Conservation (phyloP, 2,888 invertebrate species). For the Pandemis heparana region DNA sequence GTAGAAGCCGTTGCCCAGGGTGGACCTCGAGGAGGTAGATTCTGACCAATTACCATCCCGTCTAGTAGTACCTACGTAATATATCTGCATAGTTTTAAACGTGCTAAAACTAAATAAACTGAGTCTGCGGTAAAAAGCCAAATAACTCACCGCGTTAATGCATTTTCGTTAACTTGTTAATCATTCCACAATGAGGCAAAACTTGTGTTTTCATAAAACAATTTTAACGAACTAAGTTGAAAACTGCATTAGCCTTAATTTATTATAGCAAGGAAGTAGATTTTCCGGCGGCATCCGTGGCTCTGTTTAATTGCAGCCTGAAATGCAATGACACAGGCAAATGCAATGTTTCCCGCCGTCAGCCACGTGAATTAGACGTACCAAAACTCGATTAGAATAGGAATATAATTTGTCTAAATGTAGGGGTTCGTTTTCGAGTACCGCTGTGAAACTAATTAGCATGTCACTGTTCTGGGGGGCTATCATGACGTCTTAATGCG, state of each 20-base stretch:
- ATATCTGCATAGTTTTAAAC: too few species aligned
- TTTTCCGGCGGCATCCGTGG: conserved; percentile 39
- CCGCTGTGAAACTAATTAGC: background rate
- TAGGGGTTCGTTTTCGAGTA: conserved; percentile 21
- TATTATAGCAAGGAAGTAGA: conserved; percentile 38
- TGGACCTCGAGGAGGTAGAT: too few species aligned
- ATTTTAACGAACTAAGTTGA: conserved; percentile 42
- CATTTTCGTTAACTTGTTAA: conserved; percentile 18
- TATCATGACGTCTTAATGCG: too few species aligned
- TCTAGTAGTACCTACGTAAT: too few species aligned
- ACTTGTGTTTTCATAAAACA: conserved; percentile 38
- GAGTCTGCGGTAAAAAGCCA: background rate
- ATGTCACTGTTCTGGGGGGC: background rate
- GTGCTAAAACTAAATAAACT: too few species aligned
- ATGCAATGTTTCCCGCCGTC: conserved; percentile 50
- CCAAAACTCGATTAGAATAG: conserved; percentile 53
- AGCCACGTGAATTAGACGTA: conserved; percentile 53
- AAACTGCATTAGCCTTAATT: conserved; percentile 40
- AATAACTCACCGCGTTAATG: background rate
- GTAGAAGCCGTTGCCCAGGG: too few species aligned
- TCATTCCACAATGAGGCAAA: conserved; percentile 23
- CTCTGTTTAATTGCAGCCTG: conserved; percentile 53
- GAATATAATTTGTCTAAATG: conserved; percentile 45
- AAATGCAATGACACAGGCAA: conserved; percentile 48
- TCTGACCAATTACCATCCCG: too few species aligned